Evolutionary conservation across 2,113 vertebrate species (phyloP).

Genomic region (Cololabis saira): DNA sequence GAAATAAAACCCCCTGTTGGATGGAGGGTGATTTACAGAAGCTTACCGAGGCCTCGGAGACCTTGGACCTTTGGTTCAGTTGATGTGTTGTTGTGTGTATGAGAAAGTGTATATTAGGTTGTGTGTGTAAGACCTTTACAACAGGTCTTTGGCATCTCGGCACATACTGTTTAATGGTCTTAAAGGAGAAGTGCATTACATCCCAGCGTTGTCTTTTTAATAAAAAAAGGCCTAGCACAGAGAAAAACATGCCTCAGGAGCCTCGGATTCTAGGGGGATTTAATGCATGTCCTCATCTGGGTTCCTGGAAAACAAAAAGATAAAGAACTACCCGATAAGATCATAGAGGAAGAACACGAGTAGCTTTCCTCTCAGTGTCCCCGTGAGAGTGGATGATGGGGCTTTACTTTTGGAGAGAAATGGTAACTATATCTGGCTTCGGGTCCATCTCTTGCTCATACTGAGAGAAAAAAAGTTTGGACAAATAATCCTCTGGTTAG

Average conservation of each 20-base stretch:
- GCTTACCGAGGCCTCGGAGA: conserved; percentile 68
- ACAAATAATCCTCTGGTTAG: too few species aligned
- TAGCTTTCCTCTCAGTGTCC: conserved; percentile 60
- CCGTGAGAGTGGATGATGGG: conserved; percentile 47
- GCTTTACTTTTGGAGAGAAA: conserved; percentile 36
- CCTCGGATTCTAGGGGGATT: conserved; percentile 58
- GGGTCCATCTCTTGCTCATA: conserved; percentile 7
- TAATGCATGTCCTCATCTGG: conserved; percentile 57
- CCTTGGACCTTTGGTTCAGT: conserved; percentile 63
- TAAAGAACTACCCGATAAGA: conserved; percentile 71
- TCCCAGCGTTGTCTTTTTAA: conserved; percentile 56
- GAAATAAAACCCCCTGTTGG: conserved; percentile 66
- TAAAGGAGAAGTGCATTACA: conserved; percentile 45
- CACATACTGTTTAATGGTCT: conserved; percentile 53
- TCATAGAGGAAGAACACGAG: conserved; percentile 49
- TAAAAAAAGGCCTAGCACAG: conserved; percentile 5
- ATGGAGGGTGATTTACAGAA: conserved; percentile 77
- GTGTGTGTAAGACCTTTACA: conserved; percentile 24
- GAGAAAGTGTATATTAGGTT: conserved; percentile 30
- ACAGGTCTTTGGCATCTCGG: conserved; percentile 14
- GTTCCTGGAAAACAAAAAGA: conserved; percentile 68
- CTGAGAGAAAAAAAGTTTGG: too few species aligned
- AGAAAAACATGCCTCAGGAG: conserved; percentile 4
- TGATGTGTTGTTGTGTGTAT: conserved; percentile 17
- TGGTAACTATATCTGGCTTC: conserved; percentile 18